Percentiles rank a stretch among this genome's conserved stretches.
Conservation (phyloP, 2,113 vertebrate genomes). For the Alectura lathami region DNA sequence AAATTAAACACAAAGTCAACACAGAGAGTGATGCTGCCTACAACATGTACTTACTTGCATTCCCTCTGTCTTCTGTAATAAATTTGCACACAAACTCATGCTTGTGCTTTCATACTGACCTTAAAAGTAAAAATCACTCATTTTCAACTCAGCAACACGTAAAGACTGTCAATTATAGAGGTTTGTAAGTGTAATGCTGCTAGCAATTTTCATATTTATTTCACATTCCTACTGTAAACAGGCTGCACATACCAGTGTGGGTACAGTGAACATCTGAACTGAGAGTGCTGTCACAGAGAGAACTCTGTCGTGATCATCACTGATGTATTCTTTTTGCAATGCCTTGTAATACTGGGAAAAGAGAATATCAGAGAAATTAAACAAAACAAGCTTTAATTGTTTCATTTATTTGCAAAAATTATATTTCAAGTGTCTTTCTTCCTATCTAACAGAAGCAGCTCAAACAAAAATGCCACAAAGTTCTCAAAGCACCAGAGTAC, state of each 20-base stretch:
- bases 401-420: background rate
- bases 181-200: background rate
- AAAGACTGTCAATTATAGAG: background rate
- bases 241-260: slow-evolving; percentile 86
- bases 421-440: background rate
- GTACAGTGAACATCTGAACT: slow-evolving; percentile 98
- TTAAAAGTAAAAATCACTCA: background rate
- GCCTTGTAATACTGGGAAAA: slow-evolving; percentile 88
- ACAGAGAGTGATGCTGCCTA: background rate
- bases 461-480: background rate
- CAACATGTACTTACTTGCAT: background rate
- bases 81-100: background rate
- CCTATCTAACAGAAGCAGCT: background rate
- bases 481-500: background rate
- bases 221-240: background rate
- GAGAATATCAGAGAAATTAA: background rate
- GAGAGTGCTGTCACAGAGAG: slow-evolving; percentile 94
- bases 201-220: background rate
- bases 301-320: slow-evolving; percentile 93
- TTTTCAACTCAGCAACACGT: background rate
- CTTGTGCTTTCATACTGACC: background rate
- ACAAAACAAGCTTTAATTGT: background rate
- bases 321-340: slow-evolving; percentile 93
- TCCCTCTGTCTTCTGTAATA: background rate
- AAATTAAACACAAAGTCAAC: background rate